Evolutionary conservation across 1,140 invertebrate species (phyloP).

Genomic region (Lucilia sericata): DNA sequence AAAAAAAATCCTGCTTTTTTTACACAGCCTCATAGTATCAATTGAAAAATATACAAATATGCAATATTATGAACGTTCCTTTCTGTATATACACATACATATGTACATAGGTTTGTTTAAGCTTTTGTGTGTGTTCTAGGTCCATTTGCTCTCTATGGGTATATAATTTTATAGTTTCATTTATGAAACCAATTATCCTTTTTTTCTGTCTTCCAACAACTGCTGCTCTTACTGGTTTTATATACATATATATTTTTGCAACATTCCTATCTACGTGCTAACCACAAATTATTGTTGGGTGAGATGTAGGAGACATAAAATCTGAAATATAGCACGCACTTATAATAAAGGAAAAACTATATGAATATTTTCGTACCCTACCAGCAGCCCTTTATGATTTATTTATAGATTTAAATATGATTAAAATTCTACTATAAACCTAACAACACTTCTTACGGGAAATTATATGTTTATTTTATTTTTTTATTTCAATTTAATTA

Average conservation of each 20-base stretch:
- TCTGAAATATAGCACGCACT: slow-evolving; percentile 6
- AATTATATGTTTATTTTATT: background rate
- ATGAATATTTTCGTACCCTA: background rate
- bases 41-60: too few relatives aligned
- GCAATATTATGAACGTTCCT: background rate
- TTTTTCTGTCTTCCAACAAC: background rate
- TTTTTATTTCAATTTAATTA: background rate
- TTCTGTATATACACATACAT: background rate
- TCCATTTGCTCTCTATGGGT: slow-evolving; percentile 33
- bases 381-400: slow-evolving; percentile 18
- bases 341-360: slow-evolving; percentile 2
- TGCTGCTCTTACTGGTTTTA: background rate
- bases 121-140: background rate
- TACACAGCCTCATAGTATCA: too few relatives aligned
- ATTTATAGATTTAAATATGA: slow-evolving; percentile 5
- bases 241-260: background rate
- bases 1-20: background rate
- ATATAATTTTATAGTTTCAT: slow-evolving; percentile 30
- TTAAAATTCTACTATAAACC: background rate
- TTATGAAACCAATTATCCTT: slow-evolving; percentile 36
- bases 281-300: background rate
- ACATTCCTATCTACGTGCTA: background rate
- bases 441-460: background rate
- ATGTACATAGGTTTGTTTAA: background rate
- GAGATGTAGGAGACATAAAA: background rate